phyloP scores from a whole-genome alignment of 2,797 vertebrate species.

The Alca torda region DNA sequence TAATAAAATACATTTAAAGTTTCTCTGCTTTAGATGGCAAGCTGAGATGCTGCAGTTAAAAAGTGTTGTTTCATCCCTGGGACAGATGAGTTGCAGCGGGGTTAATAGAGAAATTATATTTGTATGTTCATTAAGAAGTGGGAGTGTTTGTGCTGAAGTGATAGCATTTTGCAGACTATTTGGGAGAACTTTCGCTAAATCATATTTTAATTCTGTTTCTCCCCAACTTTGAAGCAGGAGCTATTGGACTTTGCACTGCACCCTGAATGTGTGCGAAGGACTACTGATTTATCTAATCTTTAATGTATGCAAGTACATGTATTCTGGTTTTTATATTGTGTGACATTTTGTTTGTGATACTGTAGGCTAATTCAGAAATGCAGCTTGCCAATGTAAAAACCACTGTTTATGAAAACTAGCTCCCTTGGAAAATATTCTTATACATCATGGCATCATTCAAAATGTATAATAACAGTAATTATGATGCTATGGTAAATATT shows the following conservation, averaged over 20 bases:
- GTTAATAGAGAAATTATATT: neutral
- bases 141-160: neutral
- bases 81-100: neutral
- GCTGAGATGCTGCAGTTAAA: neutral
- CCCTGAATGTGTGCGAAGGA: conserved; percentile 12
- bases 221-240: conserved; percentile 4
- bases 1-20: neutral
- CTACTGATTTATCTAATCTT: conserved; percentile 33
- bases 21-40: neutral
- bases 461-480: neutral
- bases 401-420: neutral
- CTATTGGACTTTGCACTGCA: conserved; percentile 39
- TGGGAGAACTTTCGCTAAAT: neutral
- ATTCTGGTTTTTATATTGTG: neutral
- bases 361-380: neutral
- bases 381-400: neutral
- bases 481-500: neutral
- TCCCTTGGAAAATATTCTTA: neutral
- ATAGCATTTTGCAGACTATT: neutral
- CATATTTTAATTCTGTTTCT: conserved; percentile 33
- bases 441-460: neutral
- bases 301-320: conserved; percentile 7
- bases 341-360: neutral
- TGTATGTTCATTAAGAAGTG: neutral
- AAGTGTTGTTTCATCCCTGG: neutral